Evolutionary conservation across 2,113 vertebrate genomes (phyloP).

Genomic region (Carollia perspicillata): DNA sequence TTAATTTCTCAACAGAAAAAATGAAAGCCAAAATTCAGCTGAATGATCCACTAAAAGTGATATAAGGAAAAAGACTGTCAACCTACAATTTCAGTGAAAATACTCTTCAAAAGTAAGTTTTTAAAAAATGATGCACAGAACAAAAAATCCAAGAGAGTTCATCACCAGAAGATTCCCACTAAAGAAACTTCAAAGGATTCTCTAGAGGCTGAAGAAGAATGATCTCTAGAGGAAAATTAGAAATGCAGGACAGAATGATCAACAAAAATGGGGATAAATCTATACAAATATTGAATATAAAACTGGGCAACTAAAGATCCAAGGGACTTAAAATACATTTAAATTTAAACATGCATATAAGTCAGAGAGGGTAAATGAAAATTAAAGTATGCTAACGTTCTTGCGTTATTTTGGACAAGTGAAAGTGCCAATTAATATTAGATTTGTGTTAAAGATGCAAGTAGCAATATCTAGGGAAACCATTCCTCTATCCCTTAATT

Average conservation of each 20-base stretch:
- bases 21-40: neutral
- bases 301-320: neutral
- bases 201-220: neutral
- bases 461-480: neutral
- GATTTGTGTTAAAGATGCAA: neutral
- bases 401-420: neutral
- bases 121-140: neutral
- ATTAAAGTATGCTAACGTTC: neutral
- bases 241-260: neutral
- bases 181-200: neutral
- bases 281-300: neutral
- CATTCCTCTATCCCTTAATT: neutral
- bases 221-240: neutral
- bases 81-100: neutral
- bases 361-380: neutral
- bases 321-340: neutral
- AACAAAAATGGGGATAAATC: neutral
- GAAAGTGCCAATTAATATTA: neutral
- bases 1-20: conserved; percentile 48
- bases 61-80: neutral
- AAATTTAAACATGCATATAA: neutral
- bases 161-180: neutral
- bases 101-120: neutral
- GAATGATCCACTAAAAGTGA: neutral
- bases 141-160: neutral